A percentile compares a stretch with the other conserved stretches of the same genome.
phyloP scores from a whole-genome alignment of 2,888 invertebrate species.

The Cremastinae sp. region DNA sequence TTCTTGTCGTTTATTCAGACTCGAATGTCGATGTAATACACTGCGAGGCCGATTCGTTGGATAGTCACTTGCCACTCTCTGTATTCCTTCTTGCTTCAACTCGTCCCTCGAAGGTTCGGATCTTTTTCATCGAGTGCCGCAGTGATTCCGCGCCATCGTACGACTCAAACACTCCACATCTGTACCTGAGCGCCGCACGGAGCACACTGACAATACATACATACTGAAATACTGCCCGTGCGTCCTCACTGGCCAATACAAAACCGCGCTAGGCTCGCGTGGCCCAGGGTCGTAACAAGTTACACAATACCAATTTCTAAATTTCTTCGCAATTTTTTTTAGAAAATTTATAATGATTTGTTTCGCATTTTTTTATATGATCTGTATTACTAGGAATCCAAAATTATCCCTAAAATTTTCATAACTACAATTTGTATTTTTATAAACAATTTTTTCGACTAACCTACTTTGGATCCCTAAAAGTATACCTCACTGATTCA shows the following conservation, averaged over 20 bases:
- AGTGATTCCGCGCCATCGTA: slow-evolving; percentile 28
- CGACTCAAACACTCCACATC: slow-evolving; percentile 36
- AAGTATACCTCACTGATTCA: slow-evolving; percentile 11
- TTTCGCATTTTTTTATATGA: slow-evolving; percentile 18
- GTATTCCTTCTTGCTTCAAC: not conserved
- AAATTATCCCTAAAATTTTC: too few species aligned
- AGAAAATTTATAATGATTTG: not conserved
- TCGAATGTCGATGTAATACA: too few species aligned
- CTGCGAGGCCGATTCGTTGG: slow-evolving; percentile 15
- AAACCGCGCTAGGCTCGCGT: slow-evolving; percentile 44
- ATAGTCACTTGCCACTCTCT: not conserved
- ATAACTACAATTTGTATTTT: not conserved
- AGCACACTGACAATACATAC: too few species aligned
- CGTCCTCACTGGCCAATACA: slow-evolving; percentile 49
- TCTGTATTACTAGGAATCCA: too few species aligned
- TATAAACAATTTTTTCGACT: not conserved
- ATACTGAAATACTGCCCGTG: slow-evolving; percentile 51
- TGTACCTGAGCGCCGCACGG: slow-evolving; percentile 53
- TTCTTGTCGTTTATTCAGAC: too few species aligned
- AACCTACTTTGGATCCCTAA: not conserved
- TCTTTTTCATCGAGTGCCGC: slow-evolving; percentile 20
- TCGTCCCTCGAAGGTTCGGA: slow-evolving; percentile 15
- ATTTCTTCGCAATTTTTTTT: not conserved
- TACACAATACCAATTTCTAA: not conserved
- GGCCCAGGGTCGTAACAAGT: slow-evolving; percentile 46